These are phyloP conservation scores for Oncorhynchus kisutch DNA, from an alignment of 2,113 vertebrate genomes.

Conservation along the genomic window DNA sequence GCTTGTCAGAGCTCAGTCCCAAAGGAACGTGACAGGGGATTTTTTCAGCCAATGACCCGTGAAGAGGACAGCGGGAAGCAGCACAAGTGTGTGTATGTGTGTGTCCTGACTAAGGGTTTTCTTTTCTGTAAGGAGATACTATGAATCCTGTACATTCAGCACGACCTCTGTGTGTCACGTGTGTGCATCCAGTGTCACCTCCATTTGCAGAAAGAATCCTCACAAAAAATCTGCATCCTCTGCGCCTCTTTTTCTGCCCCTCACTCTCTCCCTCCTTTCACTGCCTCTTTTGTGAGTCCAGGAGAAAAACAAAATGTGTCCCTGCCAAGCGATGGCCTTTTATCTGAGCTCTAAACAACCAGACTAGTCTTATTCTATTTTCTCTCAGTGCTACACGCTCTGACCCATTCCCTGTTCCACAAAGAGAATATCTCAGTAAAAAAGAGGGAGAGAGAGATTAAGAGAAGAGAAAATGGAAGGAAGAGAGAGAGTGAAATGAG, in stretches of 20 bases:
- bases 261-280: not conserved
- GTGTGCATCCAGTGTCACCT: constrained; percentile 22
- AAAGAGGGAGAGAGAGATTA: not conserved
- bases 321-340: constrained; percentile 25
- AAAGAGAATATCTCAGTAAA: too few relatives aligned
- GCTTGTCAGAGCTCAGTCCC: constrained; percentile 67
- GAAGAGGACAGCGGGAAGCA: constrained; percentile 64
- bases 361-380: constrained; percentile 4
- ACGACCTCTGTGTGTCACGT: constrained; percentile 41
- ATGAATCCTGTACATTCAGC: constrained; percentile 65
- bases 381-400: constrained; percentile 26
- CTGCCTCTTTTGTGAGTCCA: constrained; percentile 14
- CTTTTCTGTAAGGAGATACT: constrained; percentile 52
- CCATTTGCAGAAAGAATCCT: constrained; percentile 28
- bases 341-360: constrained; percentile 24
- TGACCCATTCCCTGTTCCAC: not conserved
- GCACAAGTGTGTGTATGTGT: constrained; percentile 31
- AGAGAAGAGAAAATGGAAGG: constrained; percentile 4
- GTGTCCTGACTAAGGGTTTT: constrained; percentile 70
- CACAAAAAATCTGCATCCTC: not conserved
- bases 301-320: not conserved
- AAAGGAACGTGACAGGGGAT: constrained; percentile 73
- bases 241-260: not conserved
- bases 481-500: not conserved
- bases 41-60: constrained; percentile 73